These are phyloP conservation scores for Melinaea marsaeus DNA, from an alignment of 2,888 invertebrate genomes.

Conservation along the genomic window DNA sequence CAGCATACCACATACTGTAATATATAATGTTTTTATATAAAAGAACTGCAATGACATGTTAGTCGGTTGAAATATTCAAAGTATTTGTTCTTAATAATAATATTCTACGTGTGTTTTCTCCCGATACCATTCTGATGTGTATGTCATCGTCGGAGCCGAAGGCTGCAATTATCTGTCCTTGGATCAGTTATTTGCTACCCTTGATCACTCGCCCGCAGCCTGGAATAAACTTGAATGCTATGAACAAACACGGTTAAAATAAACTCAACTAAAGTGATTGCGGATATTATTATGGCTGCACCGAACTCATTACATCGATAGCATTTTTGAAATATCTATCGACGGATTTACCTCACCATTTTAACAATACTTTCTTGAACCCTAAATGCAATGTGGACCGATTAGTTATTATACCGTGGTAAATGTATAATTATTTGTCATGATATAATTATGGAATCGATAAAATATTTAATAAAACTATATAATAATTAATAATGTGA, in stretches of 20 bases:
- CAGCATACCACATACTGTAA: too few species aligned
- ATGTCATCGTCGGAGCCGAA: conserved; percentile 62
- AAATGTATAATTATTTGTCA: background rate
- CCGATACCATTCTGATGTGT: conserved; percentile 60
- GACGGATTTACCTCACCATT: too few species aligned
- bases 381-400: too few species aligned
- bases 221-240: conserved; percentile 52
- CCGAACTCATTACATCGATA: too few species aligned
- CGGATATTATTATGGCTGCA: background rate
- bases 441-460: background rate
- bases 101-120: conserved; percentile 7
- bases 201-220: conserved; percentile 57
- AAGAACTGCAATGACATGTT: too few species aligned
- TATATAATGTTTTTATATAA: too few species aligned
- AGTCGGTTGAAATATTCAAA: too few species aligned
- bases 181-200: conserved; percentile 58
- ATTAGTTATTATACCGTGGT: too few species aligned
- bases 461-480: background rate
- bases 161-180: conserved; percentile 62
- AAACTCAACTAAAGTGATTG: conserved; percentile 11
- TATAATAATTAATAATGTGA: background rate
- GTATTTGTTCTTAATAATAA: too few species aligned
- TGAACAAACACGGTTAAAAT: conserved; percentile 40
- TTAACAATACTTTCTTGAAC: too few species aligned
- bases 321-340: too few species aligned